These are phyloP conservation scores for Volucella inanis DNA, from an alignment of 2,888 invertebrate genomes.

Conservation along the genomic window DNA sequence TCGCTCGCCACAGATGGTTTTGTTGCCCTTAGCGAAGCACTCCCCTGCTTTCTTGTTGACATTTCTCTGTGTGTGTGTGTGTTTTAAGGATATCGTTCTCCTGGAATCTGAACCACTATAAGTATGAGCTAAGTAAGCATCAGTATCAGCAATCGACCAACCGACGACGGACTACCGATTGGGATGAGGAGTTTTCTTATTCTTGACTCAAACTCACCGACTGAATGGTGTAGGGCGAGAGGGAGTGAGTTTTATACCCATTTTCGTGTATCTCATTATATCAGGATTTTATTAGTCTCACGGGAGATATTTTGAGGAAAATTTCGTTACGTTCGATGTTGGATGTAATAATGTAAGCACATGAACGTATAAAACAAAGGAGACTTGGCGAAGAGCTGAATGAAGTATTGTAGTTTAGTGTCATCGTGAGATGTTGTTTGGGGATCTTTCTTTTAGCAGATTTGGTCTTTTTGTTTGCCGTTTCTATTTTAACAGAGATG, in stretches of 20 bases:
- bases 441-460: slow-evolving; percentile 16
- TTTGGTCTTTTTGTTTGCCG: slow-evolving; percentile 10
- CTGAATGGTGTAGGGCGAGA: background rate
- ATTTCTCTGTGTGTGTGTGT: background rate
- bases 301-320: slow-evolving; percentile 66
- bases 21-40: slow-evolving; percentile 21
- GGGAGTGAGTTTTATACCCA: slow-evolving; percentile 23
- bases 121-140: slow-evolving; percentile 7
- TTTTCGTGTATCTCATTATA: slow-evolving; percentile 66
- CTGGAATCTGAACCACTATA: slow-evolving; percentile 30
- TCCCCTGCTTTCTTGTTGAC: background rate
- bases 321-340: slow-evolving; percentile 69
- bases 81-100: background rate
- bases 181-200: slow-evolving; percentile 30
- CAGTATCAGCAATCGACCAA: no score
- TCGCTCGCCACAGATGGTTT: slow-evolving; percentile 63
- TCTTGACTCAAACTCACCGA: slow-evolving; percentile 10
- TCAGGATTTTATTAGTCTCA: slow-evolving; percentile 69
- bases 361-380: slow-evolving; percentile 41
- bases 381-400: slow-evolving; percentile 27
- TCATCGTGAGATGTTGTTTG: slow-evolving; percentile 50
- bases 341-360: slow-evolving; percentile 64
- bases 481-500: background rate
- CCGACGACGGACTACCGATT: background rate
- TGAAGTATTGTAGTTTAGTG: slow-evolving; percentile 61